Evolutionary conservation across 2,113 vertebrate species (phyloP).

Genomic region (Aspidoscelis tigris): DNA sequence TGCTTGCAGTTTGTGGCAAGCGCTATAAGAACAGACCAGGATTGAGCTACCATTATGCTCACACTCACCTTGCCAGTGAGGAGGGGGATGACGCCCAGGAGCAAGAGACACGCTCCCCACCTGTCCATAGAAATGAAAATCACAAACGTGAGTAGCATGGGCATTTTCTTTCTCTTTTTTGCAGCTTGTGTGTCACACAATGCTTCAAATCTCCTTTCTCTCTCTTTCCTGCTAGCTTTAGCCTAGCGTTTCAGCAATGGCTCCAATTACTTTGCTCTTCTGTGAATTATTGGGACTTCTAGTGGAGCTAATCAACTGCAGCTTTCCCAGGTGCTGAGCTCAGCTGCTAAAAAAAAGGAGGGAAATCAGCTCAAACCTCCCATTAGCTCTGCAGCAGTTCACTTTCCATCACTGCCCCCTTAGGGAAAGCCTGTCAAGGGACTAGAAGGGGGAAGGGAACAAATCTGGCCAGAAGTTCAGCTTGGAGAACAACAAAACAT

Average conservation of each 20-base stretch:
- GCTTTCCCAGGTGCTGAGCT: constrained; percentile 53
- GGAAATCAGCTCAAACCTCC: constrained; percentile 62
- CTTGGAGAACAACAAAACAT: constrained; percentile 30
- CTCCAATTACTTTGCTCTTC: constrained; percentile 29
- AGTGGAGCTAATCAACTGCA: constrained; percentile 54
- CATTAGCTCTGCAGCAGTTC: constrained; percentile 61
- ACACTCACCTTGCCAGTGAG: constrained; percentile 92
- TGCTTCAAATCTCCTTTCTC: constrained; percentile 9
- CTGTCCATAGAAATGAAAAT: constrained; percentile 86
- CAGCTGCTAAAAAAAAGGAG: constrained; percentile 52
- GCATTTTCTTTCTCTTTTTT: constrained; percentile 11
- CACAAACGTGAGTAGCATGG: constrained; percentile 88
- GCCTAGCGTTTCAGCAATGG: constrained; percentile 35
- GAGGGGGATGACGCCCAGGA: constrained; percentile 86
- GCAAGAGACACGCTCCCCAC: constrained; percentile 81
- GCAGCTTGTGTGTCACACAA: constrained; percentile 9
- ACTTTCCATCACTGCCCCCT: constrained; percentile 55
- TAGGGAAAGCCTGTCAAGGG: constrained; percentile 53
- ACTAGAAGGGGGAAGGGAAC: constrained; percentile 32
- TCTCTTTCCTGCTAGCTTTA: constrained; percentile 12
- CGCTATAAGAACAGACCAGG: constrained; percentile 97
- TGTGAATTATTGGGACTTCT: constrained; percentile 54
- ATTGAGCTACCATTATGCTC: constrained; percentile 95
- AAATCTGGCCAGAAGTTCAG: constrained; percentile 31
- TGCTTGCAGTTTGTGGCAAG: constrained; percentile 88